Evolutionary conservation across 2,797 vertebrate genomes (phyloP).

Genomic region (Gymnothorax javanicus): DNA sequence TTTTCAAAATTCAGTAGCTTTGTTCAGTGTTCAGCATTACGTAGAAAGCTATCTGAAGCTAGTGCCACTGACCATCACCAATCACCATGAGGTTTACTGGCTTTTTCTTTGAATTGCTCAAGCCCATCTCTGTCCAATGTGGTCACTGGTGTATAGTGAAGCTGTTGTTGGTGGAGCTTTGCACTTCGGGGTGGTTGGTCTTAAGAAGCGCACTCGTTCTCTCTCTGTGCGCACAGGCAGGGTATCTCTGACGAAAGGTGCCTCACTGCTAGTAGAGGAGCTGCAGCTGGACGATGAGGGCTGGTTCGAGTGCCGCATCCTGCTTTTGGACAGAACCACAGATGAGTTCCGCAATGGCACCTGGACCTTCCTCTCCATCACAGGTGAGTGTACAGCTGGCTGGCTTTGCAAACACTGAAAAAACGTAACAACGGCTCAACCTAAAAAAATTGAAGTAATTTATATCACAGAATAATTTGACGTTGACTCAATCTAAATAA

Average conservation of each 20-base stretch:
- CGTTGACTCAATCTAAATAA: too few species aligned
- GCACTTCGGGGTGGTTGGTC: neutral
- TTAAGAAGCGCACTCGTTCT: neutral
- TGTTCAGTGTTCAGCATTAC: neutral
- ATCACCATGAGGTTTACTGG: neutral
- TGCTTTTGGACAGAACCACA: constrained; percentile 80
- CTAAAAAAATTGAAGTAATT: too few species aligned
- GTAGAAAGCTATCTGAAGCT: neutral
- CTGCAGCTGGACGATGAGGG: constrained; percentile 86
- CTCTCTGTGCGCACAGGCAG: constrained; percentile 73
- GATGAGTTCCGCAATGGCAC: constrained; percentile 84
- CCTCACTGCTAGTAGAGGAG: constrained; percentile 75
- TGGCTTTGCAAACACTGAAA: neutral
- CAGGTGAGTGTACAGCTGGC: constrained; percentile 67
- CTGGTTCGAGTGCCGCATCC: constrained; percentile 87
- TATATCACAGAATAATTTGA: too few species aligned
- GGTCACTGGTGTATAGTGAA: neutral
- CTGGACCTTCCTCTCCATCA: constrained; percentile 86
- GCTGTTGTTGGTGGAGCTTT: neutral
- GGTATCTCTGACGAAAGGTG: constrained; percentile 75
- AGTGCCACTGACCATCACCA: neutral
- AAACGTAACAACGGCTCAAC: too few species aligned
- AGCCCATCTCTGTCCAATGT: neutral
- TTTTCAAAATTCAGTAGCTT: neutral
- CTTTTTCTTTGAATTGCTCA: neutral